These are phyloP conservation scores for Artibeus jamaicensis DNA, from an alignment of 2,797 vertebrate genomes.

Conservation along the genomic window DNA sequence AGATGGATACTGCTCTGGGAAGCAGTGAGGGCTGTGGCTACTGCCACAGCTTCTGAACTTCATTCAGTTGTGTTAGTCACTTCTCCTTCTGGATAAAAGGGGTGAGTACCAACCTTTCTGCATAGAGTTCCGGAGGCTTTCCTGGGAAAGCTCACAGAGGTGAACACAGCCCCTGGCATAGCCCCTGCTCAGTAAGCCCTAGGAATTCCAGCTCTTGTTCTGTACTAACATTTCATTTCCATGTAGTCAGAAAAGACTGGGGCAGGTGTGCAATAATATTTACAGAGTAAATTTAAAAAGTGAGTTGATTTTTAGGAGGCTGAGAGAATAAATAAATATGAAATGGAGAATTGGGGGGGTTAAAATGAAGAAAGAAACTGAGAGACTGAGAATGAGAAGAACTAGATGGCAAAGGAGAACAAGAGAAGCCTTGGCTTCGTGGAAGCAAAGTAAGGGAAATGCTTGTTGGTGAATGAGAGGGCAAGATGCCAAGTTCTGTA, in stretches of 20 bases:
- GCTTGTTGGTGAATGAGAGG: constrained; percentile 45
- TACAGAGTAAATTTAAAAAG: not conserved
- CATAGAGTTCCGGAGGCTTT: not conserved
- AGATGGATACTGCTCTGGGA: rapidly evolving
- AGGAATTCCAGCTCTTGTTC: too few species aligned
- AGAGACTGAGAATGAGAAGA: not conserved
- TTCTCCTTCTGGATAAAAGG: rapidly evolving
- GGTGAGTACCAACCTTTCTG: rapidly evolving
- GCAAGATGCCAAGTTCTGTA: constrained; percentile 61
- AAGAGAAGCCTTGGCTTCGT: constrained; percentile 40
- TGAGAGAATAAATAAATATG: not conserved
- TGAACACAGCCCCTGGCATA: rapidly evolving
- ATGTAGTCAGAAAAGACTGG: rapidly evolving
- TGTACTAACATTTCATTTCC: not conserved
- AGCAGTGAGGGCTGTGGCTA: rapidly evolving
- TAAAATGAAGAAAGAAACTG: not conserved
- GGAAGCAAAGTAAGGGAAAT: constrained; percentile 26
- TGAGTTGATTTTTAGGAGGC: not conserved
- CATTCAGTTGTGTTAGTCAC: rapidly evolving
- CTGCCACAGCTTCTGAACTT: not conserved
- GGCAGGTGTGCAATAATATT: not conserved
- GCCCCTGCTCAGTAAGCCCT: not conserved
- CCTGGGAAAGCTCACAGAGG: not conserved
- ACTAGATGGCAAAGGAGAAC: not conserved
- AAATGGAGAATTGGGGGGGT: not conserved